A percentile compares a stretch with the other conserved stretches of the same genome.
Conservation (phyloP, 1,140 invertebrate genomes). For the Drosophila pallidifrons region DNA sequence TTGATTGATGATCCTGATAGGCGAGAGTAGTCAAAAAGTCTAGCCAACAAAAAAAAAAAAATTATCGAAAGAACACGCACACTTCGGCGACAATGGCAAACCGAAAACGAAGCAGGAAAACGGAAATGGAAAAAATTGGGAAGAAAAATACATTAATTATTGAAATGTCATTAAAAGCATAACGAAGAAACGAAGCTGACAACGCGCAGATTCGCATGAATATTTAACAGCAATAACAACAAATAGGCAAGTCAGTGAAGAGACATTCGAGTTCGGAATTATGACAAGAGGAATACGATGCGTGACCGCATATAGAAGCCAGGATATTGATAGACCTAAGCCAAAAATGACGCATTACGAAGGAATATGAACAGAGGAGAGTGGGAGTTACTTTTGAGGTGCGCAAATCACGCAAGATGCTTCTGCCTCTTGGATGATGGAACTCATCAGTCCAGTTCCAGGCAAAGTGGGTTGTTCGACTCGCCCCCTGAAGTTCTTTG, state of each 20-base stretch:
- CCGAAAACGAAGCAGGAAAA: constrained; percentile 49
- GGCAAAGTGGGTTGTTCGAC: constrained; percentile 31
- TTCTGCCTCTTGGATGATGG: constrained; percentile 52
- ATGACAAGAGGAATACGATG: constrained; percentile 69
- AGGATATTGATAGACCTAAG: constrained; percentile 55
- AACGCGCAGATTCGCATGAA: constrained; percentile 77
- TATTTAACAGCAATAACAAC: constrained; percentile 71
- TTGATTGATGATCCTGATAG: constrained; percentile 76
- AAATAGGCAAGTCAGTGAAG: constrained; percentile 38
- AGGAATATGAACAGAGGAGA: background rate
- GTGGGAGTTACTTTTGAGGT: constrained; percentile 43
- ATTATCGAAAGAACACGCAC: constrained; percentile 67
- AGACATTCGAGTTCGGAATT: constrained; percentile 47
- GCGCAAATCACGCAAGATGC: constrained; percentile 72
- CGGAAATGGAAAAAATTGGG: constrained; percentile 54
- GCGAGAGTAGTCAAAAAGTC: constrained; percentile 65
- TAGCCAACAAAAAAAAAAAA: constrained; percentile 36
- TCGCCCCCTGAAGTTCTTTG: constrained; percentile 32
- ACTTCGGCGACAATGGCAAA: constrained; percentile 40
- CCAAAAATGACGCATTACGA: constrained; percentile 44
- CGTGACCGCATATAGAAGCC: constrained; percentile 63
- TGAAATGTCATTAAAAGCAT: constrained; percentile 79
- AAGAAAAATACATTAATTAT: constrained; percentile 78
- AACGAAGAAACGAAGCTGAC: constrained; percentile 64
- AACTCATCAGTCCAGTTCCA: constrained; percentile 25